Evolutionary conservation across 1,140 invertebrate genomes (phyloP).

Genomic region (Hyphantria cunea): DNA sequence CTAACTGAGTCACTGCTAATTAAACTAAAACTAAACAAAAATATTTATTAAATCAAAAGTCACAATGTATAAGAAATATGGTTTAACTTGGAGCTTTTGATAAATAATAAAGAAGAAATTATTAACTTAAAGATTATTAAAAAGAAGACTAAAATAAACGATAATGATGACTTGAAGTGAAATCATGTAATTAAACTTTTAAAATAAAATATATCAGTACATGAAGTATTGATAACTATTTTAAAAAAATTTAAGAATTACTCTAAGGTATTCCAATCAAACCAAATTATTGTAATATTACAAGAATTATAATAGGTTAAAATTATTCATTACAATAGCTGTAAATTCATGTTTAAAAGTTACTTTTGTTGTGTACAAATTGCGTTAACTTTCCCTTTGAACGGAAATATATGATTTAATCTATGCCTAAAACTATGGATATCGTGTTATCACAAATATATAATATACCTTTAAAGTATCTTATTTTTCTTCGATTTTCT

Average conservation of each 20-base stretch:
- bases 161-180: neutral
- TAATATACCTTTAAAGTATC: neutral
- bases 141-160: conserved; percentile 10
- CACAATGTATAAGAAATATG: conserved; percentile 16
- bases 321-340: neutral
- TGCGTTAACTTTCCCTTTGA: neutral
- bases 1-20: conserved; percentile 28
- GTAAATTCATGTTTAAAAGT: neutral
- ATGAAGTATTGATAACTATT: neutral
- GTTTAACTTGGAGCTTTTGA: conserved; percentile 29
- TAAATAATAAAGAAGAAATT: conserved; percentile 22
- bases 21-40: conserved; percentile 29
- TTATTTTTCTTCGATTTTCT: neutral
- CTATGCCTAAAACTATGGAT: neutral
- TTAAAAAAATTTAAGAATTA: neutral
- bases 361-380: no score
- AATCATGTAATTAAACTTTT: conserved; percentile 13
- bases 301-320: neutral
- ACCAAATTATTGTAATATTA: neutral
- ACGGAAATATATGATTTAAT: neutral
- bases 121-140: conserved; percentile 25
- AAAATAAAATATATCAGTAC: neutral
- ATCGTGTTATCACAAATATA: neutral
- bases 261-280: neutral
- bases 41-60: conserved; percentile 30